Percentiles rank a stretch among this genome's conserved stretches.
phyloP scores from a whole-genome alignment of 2,797 vertebrate species.

The Pangasius krempfi region DNA sequence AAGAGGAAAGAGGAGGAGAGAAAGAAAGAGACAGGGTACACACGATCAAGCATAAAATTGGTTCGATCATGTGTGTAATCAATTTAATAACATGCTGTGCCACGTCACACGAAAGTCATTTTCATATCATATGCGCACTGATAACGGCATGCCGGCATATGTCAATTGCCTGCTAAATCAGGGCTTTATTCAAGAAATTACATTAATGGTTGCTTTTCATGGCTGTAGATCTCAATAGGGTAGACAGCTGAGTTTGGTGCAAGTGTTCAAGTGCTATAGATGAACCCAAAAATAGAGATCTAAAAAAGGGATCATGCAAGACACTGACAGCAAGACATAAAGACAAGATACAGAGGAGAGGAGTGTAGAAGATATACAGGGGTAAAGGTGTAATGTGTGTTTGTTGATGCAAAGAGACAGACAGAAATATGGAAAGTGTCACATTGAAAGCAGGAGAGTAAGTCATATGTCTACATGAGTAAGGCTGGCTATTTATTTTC shows the following conservation, averaged over 20 bases:
- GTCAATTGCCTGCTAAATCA: slow-evolving; percentile 36
- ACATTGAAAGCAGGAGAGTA: not conserved
- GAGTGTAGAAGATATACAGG: not conserved
- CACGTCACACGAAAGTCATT: slow-evolving; percentile 40
- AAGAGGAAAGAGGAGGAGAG: slow-evolving; percentile 19
- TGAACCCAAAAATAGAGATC: not conserved
- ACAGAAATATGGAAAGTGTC: not conserved
- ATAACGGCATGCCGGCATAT: slow-evolving; percentile 28
- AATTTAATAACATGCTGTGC: slow-evolving; percentile 39
- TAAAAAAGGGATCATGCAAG: not conserved
- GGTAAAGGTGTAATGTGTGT: not conserved
- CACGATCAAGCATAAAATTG: slow-evolving; percentile 32
- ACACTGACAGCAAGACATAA: not conserved
- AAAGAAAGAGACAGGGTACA: slow-evolving; percentile 14
- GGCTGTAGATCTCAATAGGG: not conserved
- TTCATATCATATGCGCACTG: slow-evolving; percentile 33
- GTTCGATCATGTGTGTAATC: slow-evolving; percentile 51
- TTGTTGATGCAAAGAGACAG: not conserved
- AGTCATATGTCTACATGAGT: not conserved
- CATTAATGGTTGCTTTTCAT: slow-evolving; percentile 24
- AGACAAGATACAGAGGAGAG: not conserved
- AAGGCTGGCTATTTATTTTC: not conserved
- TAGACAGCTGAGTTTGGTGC: not conserved
- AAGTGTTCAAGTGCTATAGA: not conserved
- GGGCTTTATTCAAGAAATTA: slow-evolving; percentile 44